A percentile compares a stretch with the other conserved stretches of the same genome.
Evolutionary conservation across 1,140 invertebrate species (phyloP).

Genomic region (Drosophila guanche): DNA sequence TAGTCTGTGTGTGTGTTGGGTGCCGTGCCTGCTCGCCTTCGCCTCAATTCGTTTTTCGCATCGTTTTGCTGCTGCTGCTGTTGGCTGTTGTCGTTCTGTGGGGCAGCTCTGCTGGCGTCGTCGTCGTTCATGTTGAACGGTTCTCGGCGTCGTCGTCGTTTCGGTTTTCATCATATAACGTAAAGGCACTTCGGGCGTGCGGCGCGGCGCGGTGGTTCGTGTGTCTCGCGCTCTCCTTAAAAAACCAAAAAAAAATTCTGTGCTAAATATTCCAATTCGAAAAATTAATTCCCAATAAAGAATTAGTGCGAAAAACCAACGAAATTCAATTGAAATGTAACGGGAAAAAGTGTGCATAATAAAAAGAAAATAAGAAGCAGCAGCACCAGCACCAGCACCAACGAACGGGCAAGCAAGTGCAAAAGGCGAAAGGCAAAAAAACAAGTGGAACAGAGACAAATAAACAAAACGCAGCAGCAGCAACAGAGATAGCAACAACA

Average conservation of each 20-base stretch:
- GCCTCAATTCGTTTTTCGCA: constrained; percentile 51
- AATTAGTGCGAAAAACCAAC: no score
- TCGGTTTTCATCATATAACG: constrained; percentile 36
- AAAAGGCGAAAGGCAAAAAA: constrained; percentile 56
- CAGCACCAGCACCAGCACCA: no score
- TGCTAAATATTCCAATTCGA: no score
- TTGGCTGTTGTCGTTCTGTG: constrained; percentile 10
- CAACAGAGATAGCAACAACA: constrained; percentile 14
- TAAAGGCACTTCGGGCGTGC: constrained; percentile 3
- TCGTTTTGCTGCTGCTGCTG: constrained; percentile 31
- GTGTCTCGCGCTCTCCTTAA: no score
- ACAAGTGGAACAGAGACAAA: constrained; percentile 69
- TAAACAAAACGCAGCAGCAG: constrained; percentile 60
- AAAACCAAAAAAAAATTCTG: constrained; percentile 13
- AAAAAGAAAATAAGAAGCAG: no score
- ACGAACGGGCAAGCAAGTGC: constrained; percentile 51
- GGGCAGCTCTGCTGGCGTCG: constrained; percentile 34
- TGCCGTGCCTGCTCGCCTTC: constrained; percentile 38
- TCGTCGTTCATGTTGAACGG: constrained; percentile 33
- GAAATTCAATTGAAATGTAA: no score
- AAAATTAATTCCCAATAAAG: no score
- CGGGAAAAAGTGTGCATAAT: no score
- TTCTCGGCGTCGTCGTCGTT: constrained; percentile 46
- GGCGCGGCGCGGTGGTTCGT: no score
- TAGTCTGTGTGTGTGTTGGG: constrained; percentile 4